phyloP scores from a whole-genome alignment of 2,888 invertebrate species.

The Ectobius pallidus region DNA sequence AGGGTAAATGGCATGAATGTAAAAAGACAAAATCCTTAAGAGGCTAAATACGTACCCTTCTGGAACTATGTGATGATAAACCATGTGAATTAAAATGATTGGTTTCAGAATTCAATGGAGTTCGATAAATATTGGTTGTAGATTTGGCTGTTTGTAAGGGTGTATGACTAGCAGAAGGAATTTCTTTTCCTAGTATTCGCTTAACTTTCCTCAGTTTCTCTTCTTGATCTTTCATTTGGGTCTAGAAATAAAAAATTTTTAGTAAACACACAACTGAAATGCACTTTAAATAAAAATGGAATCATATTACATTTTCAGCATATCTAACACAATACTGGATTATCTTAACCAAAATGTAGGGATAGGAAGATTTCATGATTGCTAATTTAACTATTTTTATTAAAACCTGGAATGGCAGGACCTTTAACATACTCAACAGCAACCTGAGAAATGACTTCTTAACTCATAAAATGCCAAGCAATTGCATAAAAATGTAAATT shows the following conservation, averaged over 20 bases:
- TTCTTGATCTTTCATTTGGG: constrained; percentile 65
- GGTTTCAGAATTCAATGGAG: not conserved
- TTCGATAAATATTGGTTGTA: not conserved
- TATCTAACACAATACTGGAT: no score
- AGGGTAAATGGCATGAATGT: no score
- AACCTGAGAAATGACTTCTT: no score
- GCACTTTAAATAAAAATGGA: not conserved
- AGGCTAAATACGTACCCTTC: constrained; percentile 21
- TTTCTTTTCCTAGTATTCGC: constrained; percentile 58
- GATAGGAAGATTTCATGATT: no score
- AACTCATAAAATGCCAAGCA: no score
- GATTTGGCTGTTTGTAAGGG: not conserved
- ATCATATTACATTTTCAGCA: no score
- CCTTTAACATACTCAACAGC: no score
- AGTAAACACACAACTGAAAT: not conserved
- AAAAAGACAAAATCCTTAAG: no score
- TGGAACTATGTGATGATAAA: not conserved
- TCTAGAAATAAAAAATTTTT: constrained; percentile 47
- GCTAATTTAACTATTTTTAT: no score
- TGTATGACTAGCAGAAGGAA: not conserved
- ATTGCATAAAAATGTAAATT: no score
- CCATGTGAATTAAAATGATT: not conserved
- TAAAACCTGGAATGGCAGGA: no score
- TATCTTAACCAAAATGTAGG: no score
- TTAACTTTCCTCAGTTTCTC: constrained; percentile 65